Percentiles rank a stretch among this genome's conserved stretches.
Evolutionary conservation across 2,888 invertebrate species (phyloP).

Genomic region (Mythimna impura): DNA sequence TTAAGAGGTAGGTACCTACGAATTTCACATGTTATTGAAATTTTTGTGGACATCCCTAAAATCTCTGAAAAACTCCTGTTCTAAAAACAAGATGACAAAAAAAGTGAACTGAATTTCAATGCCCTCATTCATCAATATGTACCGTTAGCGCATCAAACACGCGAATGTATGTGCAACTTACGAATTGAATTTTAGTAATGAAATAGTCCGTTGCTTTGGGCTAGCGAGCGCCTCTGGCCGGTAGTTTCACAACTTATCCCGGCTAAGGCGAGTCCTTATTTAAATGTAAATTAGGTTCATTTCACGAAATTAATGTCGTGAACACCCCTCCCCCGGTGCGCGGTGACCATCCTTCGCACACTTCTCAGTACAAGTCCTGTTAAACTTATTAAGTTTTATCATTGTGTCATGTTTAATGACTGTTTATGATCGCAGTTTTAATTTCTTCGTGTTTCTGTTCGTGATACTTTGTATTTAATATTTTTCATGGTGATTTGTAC

Average conservation of each 20-base stretch:
- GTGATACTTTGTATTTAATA: slow-evolving; percentile 59
- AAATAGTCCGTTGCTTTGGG: slow-evolving; percentile 88
- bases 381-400: slow-evolving; percentile 74
- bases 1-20: background rate
- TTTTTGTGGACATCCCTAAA: background rate
- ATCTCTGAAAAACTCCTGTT: background rate
- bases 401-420: slow-evolving; percentile 74
- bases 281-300: slow-evolving; percentile 97
- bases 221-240: slow-evolving; percentile 85
- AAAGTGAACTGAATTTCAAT: background rate
- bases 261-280: slow-evolving; percentile 93
- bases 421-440: slow-evolving; percentile 71
- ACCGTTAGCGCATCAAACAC: slow-evolving; percentile 53
- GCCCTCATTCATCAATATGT: slow-evolving; percentile 21
- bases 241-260: slow-evolving; percentile 91
- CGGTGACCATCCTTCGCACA: slow-evolving; percentile 74
- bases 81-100: background rate
- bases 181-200: slow-evolving; percentile 90
- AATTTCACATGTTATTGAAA: too few relatives aligned
- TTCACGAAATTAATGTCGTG: slow-evolving; percentile 96
- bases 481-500: slow-evolving; percentile 56
- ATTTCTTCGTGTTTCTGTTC: slow-evolving; percentile 58
- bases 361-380: slow-evolving; percentile 68
- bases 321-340: slow-evolving; percentile 89
- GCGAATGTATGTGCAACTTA: slow-evolving; percentile 76